Base-by-base conservation (phyloP, 1,140 invertebrate species). In the Saxidomus purpurata region DNA sequence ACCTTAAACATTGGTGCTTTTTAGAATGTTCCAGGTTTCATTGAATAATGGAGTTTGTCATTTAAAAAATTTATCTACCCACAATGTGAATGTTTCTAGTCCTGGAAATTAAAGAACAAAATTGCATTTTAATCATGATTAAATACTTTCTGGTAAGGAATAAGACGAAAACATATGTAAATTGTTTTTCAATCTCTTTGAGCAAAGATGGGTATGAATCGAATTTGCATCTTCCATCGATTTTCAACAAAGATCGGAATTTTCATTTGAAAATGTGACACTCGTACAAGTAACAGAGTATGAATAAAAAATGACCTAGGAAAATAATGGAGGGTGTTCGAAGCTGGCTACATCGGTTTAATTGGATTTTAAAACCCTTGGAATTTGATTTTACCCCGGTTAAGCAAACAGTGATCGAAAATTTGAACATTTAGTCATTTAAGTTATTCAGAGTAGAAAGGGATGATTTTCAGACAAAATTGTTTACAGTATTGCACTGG, bases 181-280 rank as follows among this genome's bases (percentile, higher is more conserved):
- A 55, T 55, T n/a, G 9, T 55, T 55, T 55, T 19, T 55, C 52
- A 55, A 36, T 67, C 34, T 36, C 28, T 36, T 28, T 9, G 61
- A 67, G 34, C 61, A 67, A 67, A 67, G 25, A 19, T 28, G 61
- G 11, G 6, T 34, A 34, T 67, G 61, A 67, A 67, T 67, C 6
- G 8, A 67, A 34, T 67, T 67, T 67, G 61, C 61, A 67, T 67
- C 61, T 34, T 34, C 61, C 61, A 67, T 67, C 28, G 61, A 67
- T 67, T 67, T 67, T 36, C 25, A 36, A 67, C 61, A 67, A 67
- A 67, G 61, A 67, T 34, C 28, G 61, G 61, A 67, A 67, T 67
- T 67, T 67, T 67, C 4, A 67, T 67, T 67, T 9, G 61, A 31
- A 36, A 67, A 67, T 34, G 25, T 4, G 61, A 67, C 61, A 67